phyloP scores from a whole-genome alignment of 2,113 vertebrate genomes.

The Ceyx melanurus region DNA sequence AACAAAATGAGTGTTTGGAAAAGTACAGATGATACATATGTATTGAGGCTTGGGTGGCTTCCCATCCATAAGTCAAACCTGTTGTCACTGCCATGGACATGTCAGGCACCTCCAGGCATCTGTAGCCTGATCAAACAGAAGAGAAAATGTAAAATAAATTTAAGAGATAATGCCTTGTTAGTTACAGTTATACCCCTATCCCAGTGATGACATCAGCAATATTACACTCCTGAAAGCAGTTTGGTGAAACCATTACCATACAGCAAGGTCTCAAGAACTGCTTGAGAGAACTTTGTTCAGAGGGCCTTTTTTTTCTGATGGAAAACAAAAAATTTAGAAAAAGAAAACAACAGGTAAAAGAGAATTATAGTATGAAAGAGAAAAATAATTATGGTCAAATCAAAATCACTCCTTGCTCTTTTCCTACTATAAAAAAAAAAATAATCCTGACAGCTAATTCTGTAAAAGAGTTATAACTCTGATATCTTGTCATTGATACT shows the following conservation, averaged over 20 bases:
- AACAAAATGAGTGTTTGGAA: not conserved
- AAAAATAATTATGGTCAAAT: not conserved
- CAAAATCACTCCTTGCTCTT: not conserved
- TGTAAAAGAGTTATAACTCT: not conserved
- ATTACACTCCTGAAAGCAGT: not conserved
- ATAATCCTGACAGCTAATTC: not conserved
- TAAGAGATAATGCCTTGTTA: not conserved
- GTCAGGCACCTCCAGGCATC: not conserved
- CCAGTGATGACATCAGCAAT: not conserved
- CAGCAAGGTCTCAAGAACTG: not conserved
- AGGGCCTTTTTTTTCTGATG: not conserved
- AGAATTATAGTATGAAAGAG: not conserved
- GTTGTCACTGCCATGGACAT: fast-evolving
- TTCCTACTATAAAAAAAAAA: not conserved
- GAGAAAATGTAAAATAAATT: not conserved
- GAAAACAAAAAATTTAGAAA: too few species aligned
- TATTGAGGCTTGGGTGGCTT: not conserved
- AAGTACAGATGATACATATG: not conserved
- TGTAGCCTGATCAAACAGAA: not conserved
- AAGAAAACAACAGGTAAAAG: not conserved
- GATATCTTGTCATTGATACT: not conserved
- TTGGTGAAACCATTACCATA: not conserved
- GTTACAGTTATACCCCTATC: not conserved
- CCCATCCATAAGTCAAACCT: not conserved
- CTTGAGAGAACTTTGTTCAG: not conserved